These are phyloP conservation scores for Chrysolina americana DNA, from an alignment of 2,888 invertebrate species.

Conservation along the genomic window DNA sequence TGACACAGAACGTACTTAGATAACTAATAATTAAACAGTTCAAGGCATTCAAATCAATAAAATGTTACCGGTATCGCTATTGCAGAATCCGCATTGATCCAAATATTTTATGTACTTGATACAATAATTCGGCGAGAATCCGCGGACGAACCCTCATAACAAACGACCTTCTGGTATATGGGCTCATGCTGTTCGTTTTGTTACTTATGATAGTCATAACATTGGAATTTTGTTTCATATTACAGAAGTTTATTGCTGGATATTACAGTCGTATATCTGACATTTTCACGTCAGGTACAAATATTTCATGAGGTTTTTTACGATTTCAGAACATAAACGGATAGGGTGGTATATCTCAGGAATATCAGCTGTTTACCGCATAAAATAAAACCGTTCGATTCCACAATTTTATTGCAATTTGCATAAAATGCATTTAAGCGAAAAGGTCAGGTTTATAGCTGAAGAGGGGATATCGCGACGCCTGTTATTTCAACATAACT, in stretches of 20 bases:
- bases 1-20: too few relatives aligned
- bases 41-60: too few relatives aligned
- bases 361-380: background rate
- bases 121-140: too few relatives aligned
- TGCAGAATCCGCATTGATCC: background rate
- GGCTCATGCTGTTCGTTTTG: background rate
- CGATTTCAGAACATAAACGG: background rate
- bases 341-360: background rate
- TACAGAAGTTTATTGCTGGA: background rate
- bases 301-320: constrained; percentile 16
- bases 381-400: background rate
- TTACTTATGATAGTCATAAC: constrained; percentile 1
- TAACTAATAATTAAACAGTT: too few relatives aligned
- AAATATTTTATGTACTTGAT: background rate
- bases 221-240: background rate
- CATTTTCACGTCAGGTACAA: constrained; percentile 1
- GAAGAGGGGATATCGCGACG: too few relatives aligned
- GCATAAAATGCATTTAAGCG: too few relatives aligned
- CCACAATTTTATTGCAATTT: too few relatives aligned
- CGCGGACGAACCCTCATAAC: background rate
- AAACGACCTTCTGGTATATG: background rate
- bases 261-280: background rate
- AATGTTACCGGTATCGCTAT: too few relatives aligned
- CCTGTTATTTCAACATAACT: too few relatives aligned
- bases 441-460: too few relatives aligned